Evolutionary conservation across 2,113 vertebrate genomes (phyloP).

Genomic region (Amazona guildingii): DNA sequence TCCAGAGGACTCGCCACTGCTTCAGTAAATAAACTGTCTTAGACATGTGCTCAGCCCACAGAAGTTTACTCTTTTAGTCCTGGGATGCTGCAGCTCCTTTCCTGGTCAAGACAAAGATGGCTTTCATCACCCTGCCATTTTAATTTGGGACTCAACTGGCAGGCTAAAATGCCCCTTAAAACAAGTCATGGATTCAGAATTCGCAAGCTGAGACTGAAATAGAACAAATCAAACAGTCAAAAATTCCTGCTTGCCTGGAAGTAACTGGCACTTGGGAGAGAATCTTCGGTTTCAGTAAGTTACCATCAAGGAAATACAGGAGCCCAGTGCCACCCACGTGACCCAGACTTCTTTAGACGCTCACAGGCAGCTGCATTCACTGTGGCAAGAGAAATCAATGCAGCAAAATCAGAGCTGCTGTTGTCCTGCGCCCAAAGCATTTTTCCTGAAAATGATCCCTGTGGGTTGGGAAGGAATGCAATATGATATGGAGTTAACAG

Average conservation of each 20-base stretch:
- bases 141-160: neutral
- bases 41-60: slow-evolving; percentile 21
- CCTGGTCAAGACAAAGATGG: neutral
- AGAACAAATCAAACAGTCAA: neutral
- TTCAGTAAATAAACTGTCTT: slow-evolving; percentile 19
- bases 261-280: neutral
- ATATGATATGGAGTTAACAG: accelerated
- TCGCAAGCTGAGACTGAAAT: neutral
- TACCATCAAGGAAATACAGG: accelerated
- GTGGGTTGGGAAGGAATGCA: neutral
- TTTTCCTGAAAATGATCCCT: neutral
- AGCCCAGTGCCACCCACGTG: neutral
- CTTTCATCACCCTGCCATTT: neutral
- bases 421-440: too few species aligned
- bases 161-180: slow-evolving; percentile 11
- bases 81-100: neutral
- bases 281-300: neutral
- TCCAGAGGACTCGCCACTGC: neutral
- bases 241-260: slow-evolving; percentile 1
- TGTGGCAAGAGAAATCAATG: neutral
- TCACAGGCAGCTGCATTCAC: neutral
- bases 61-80: slow-evolving; percentile 37
- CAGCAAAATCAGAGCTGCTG: neutral
- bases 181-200: neutral
- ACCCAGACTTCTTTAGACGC: neutral